These are phyloP conservation scores for Calcarius lapponicus DNA, from an alignment of 2,797 vertebrate species.

Conservation along the genomic window DNA sequence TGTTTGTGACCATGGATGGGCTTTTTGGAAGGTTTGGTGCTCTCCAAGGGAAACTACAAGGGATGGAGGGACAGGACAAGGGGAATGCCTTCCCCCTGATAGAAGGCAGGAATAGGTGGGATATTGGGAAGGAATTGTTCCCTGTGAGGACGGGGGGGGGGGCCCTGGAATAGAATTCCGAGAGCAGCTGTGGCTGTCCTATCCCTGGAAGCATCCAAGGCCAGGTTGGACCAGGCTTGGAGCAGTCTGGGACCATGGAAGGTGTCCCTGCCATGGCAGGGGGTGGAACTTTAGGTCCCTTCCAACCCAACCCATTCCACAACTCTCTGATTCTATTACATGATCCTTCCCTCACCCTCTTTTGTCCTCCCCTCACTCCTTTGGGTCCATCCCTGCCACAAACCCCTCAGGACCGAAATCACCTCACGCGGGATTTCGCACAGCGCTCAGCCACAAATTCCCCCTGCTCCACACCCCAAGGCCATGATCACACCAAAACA, in stretches of 20 bases:
- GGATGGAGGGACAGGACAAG: neutral
- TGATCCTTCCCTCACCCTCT: neutral
- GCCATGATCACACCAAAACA: fast-evolving
- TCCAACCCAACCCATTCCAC: neutral
- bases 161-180: neutral
- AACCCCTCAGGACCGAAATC: neutral
- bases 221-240: fast-evolving
- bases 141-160: neutral
- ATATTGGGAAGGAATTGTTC: neutral
- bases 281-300: neutral
- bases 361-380: neutral
- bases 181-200: neutral
- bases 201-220: neutral
- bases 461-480: neutral
- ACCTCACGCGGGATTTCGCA: neutral
- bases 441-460: neutral
- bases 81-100: neutral
- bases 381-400: neutral
- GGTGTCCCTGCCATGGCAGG: neutral
- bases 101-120: neutral
- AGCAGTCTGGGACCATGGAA: fast-evolving
- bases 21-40: neutral
- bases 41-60: neutral
- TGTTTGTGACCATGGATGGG: neutral
- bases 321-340: neutral